Base-by-base conservation (phyloP, 1,140 invertebrate species). In the Cephus cinctus region DNA sequence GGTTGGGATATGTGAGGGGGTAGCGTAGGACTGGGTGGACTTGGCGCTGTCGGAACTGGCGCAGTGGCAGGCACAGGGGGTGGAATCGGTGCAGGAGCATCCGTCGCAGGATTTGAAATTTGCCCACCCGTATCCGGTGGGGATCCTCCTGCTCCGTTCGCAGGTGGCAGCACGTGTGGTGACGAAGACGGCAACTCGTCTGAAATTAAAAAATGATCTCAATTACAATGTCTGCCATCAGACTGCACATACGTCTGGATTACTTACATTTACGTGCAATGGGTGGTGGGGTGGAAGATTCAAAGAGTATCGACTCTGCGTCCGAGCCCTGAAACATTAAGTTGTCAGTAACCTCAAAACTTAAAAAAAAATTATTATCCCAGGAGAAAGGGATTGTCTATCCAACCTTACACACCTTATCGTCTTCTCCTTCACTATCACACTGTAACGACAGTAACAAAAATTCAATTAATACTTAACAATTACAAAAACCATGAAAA, bases 341-440 rank as follows among this genome's bases (percentile, higher is more conserved):
- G 30, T 52, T 62, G 35, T 45, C 46, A 41, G 30, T 32, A 12
- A 38, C n/a, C 19, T 14, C n/a, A 4, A 9, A 23, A 6, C 11
- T 3, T 31, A 18, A 40, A 11, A 20, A 15, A 18, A 31, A 36
- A 46, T 22, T 25, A 22, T 31, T 23, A 5, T 20, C 53, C 14
- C 8, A 16, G 11, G 16, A 36, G 8, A 1, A 16, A 11, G 11
- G 1, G 35, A 11, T 12, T 14, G 35, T 36, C 11, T 11, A 12
- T 12, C 16, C 1, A 40, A 15, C 6, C 31, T 19, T 11, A 73
- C 84, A 80, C 79, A 87, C 88, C 87, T 89, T 89, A 81, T 88
- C 87, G 74, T 89, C 87, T 78, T 89, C 86, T 78, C 86, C 86
- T 83, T 88, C 86, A 83, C 86, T 90, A 89, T 90, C 88, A 90